Base-by-base conservation (phyloP, 2,888 invertebrate species). In the Lamellibrachia satsuma region DNA sequence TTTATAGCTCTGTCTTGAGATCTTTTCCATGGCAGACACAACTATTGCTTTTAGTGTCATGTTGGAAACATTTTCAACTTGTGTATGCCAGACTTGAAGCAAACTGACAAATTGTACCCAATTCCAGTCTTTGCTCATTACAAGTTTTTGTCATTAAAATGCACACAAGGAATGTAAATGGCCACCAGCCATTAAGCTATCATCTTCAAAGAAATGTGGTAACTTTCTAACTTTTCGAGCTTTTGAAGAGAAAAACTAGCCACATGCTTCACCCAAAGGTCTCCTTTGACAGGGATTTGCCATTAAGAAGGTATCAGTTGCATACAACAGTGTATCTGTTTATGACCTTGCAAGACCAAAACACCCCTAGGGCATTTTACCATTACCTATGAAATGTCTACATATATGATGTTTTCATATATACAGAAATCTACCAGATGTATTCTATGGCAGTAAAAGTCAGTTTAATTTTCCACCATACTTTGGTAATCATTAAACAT, bases 301-400 rank as follows among this genome's bases (percentile, higher is more conserved):
- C 75, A 75, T 75, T 75, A 75, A 75, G n/a, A 3, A n/a, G 75
- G 75, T 11, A 75, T 75, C 11, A 75, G 75, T 75, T 75, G 15
- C 75, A 22, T n/a, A 15, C 75, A 75, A 75, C 15, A 22, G 75
- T 75, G n/a, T 75, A 75, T 75, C 75, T n/a, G 22, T n/a, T 75
- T 75, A 75, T 39, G 39, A 39, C 39, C 39, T 39, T 39, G 39
- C 39, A 39, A 39, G 39, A 39, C 39, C 39, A 39, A 39, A 39
- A 39, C 75, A 75, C 75, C 75, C 75, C 75, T 75, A 75, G 75
- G 75, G 75, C 75, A 75, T 75, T 75, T 75, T 75, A 15, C 75
- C 75, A 75, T 75, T 75, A 75, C 75, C 75, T 6, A 22, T 6
- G 75, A 75, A 75, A 75, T 75, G 75, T 75, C 75, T 60, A 22